A percentile compares a stretch with the other conserved stretches of the same genome.
phyloP scores from a whole-genome alignment of 2,888 invertebrate genomes.

The Silvanus unidentatus region DNA sequence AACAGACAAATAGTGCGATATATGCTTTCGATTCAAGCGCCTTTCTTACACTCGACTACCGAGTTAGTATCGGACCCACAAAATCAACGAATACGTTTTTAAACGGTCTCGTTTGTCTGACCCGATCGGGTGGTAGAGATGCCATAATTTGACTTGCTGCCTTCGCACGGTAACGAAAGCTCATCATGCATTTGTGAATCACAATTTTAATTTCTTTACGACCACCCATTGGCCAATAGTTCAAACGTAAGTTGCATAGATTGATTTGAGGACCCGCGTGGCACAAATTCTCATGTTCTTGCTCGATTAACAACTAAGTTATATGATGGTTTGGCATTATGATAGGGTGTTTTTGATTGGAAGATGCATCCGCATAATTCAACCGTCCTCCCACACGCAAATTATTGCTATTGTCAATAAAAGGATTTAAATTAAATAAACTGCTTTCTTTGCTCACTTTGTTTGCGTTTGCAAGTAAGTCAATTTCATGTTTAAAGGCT shows the following conservation, averaged over 20 bases:
- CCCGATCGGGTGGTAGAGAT: slow-evolving; percentile 2
- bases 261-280: slow-evolving; percentile 6
- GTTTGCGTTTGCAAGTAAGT: too few relatives aligned
- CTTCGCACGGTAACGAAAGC: slow-evolving; percentile 2
- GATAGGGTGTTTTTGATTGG: slow-evolving; percentile 6
- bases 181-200: not conserved
- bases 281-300: not conserved
- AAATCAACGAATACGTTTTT: slow-evolving; percentile 11
- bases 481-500: too few relatives aligned
- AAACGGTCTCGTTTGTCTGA: slow-evolving; percentile 8
- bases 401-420: slow-evolving; percentile 4
- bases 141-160: slow-evolving; percentile 5
- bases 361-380: not conserved
- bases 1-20: slow-evolving; percentile 10
- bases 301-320: not conserved
- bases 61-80: slow-evolving; percentile 7
- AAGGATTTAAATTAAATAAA: too few relatives aligned
- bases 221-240: slow-evolving; percentile 5
- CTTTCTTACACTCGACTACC: slow-evolving; percentile 1
- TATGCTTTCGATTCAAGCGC: slow-evolving; percentile 6
- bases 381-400: slow-evolving; percentile 9
- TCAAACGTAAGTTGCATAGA: slow-evolving; percentile 1
- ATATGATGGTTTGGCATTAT: slow-evolving; percentile 5
- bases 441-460: too few relatives aligned
- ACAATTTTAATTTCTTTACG: not conserved